Conservation (phyloP, 2,888 invertebrate species). For the Pollenia labialis region DNA sequence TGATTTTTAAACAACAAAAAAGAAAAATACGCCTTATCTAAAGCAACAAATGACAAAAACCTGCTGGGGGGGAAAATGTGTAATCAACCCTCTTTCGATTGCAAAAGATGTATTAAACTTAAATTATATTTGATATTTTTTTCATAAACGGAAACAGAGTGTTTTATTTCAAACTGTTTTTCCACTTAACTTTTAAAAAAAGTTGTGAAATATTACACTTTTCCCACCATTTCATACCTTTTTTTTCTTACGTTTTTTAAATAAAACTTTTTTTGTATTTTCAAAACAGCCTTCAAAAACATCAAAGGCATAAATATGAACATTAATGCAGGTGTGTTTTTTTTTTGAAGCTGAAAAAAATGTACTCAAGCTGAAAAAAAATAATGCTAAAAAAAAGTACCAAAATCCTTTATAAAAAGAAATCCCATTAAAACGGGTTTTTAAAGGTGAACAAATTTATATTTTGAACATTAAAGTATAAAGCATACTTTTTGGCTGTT, state of each 20-base stretch:
- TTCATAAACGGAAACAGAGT: not conserved
- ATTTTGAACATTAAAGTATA: not conserved
- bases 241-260: not conserved
- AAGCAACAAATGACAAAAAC: slow-evolving; percentile 39
- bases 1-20: not conserved
- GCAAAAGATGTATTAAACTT: slow-evolving; percentile 28
- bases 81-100: not conserved
- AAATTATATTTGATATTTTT: slow-evolving; percentile 44
- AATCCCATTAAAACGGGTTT: not conserved
- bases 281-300: slow-evolving; percentile 39
- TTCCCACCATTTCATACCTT: not conserved
- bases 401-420: not conserved
- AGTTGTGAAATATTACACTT: not conserved
- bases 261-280: not conserved
- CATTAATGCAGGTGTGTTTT: slow-evolving; percentile 53
- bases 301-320: slow-evolving; percentile 39
- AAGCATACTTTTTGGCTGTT: slow-evolving; percentile 61
- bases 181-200: slow-evolving; percentile 9
- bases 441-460: not conserved
- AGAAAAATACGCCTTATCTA: not conserved
- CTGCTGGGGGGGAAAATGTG: not conserved
- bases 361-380: not conserved
- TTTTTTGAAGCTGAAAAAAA: slow-evolving; percentile 4
- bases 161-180: slow-evolving; percentile 12
- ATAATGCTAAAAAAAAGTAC: not conserved